phyloP scores from a whole-genome alignment of 2,797 vertebrate genomes.

The Diceros bicornis region DNA sequence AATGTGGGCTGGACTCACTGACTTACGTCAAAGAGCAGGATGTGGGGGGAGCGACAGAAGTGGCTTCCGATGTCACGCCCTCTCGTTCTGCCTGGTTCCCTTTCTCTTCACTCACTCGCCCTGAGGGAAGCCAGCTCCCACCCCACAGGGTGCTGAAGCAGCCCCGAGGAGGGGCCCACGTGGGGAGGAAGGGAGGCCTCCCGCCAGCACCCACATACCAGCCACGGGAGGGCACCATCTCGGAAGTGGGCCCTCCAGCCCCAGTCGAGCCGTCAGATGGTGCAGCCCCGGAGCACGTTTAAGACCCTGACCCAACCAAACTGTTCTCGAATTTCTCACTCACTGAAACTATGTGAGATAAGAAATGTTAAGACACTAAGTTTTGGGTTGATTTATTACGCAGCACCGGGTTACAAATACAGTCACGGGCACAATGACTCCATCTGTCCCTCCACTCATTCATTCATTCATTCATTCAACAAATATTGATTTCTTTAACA shows the following conservation, averaged over 20 bases:
- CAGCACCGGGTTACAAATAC: background rate
- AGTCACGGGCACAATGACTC: background rate
- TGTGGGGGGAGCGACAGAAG: background rate
- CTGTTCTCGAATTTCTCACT: background rate
- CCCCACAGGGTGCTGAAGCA: background rate
- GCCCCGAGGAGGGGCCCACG: background rate
- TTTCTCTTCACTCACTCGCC: background rate
- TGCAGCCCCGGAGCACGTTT: too few relatives aligned
- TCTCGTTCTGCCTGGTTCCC: background rate
- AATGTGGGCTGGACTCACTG: background rate
- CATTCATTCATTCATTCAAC: background rate
- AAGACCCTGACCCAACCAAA: background rate
- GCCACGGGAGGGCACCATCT: background rate
- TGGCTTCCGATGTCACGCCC: background rate
- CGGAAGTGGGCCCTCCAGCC: background rate
- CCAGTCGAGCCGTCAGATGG: too few relatives aligned
- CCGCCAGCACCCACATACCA: accelerated
- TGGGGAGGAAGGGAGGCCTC: background rate
- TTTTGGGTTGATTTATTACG: background rate
- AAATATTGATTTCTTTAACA: background rate
- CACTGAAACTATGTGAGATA: background rate
- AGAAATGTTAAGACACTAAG: background rate
- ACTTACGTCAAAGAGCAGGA: background rate
- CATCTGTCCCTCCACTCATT: background rate
- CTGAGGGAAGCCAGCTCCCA: background rate